phyloP scores from a whole-genome alignment of 1,140 invertebrate species.

The Hydropsyche tenuis region DNA sequence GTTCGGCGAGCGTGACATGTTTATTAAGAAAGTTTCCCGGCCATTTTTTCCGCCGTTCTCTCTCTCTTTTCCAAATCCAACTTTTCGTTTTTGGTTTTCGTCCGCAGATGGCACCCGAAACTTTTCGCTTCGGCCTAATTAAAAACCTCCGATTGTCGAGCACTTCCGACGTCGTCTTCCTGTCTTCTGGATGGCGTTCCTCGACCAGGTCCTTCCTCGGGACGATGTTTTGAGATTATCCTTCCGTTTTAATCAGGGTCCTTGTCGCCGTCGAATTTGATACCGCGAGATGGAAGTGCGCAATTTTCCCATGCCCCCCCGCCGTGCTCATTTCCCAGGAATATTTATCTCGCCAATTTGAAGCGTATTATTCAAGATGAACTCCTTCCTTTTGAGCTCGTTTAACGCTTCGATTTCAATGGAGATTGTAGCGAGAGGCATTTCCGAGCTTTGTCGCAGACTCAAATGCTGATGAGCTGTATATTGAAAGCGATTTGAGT shows the following conservation, averaged over 20 bases:
- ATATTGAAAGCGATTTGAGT: too few relatives aligned
- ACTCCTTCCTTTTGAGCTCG: too few relatives aligned
- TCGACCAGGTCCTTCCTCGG: slow-evolving; percentile 19
- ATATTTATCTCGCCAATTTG: too few relatives aligned
- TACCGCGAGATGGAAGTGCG: neutral
- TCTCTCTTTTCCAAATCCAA: neutral
- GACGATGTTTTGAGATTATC: slow-evolving; percentile 35
- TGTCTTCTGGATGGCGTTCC: slow-evolving; percentile 9
- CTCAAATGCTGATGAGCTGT: too few relatives aligned
- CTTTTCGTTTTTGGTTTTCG: slow-evolving; percentile 24
- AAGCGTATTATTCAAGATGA: too few relatives aligned
- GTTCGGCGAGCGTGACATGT: slow-evolving; percentile 19
- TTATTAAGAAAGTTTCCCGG: slow-evolving; percentile 25
- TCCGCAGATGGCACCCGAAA: slow-evolving; percentile 28
- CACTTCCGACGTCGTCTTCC: slow-evolving; percentile 9
- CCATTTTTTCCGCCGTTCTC: neutral
- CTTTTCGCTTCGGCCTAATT: slow-evolving; percentile 35
- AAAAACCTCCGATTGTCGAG: slow-evolving; percentile 27
- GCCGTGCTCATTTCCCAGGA: neutral
- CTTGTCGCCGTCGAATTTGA: slow-evolving; percentile 27
- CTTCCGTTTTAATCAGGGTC: slow-evolving; percentile 21
- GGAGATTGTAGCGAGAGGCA: too few relatives aligned
- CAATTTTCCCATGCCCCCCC: neutral
- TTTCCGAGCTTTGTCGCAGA: too few relatives aligned
- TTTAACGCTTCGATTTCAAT: too few relatives aligned